Evolutionary conservation across 2,113 vertebrate species (phyloP).

Genomic region (Ranitomeya imitator): DNA sequence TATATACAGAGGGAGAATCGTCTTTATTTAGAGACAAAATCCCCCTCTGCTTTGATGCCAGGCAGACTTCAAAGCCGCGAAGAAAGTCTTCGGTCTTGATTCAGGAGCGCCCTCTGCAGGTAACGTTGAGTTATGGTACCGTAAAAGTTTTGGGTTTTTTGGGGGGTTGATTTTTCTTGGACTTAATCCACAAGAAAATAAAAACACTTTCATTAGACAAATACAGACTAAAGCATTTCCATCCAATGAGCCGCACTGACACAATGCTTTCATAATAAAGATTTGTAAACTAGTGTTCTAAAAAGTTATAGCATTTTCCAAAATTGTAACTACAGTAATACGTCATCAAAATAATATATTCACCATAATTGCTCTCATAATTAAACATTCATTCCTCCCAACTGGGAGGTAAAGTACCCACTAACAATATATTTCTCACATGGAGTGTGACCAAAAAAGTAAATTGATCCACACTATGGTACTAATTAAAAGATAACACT

Average conservation of each 20-base stretch:
- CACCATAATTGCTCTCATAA: too few species aligned
- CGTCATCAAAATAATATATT: not conserved
- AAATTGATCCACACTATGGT: too few species aligned
- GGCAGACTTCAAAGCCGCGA: conserved; percentile 29
- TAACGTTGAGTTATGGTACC: not conserved
- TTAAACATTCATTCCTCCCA: too few species aligned
- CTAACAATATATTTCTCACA: too few species aligned
- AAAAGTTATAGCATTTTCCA: not conserved
- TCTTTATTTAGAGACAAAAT: conserved; percentile 38
- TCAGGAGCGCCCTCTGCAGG: conserved; percentile 37
- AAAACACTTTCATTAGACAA: not conserved
- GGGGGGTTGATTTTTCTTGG: not conserved
- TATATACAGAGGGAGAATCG: conserved; percentile 30
- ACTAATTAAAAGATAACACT: too few species aligned
- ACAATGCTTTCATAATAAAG: not conserved
- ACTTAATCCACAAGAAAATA: not conserved
- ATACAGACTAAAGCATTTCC: not conserved
- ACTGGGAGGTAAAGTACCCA: too few species aligned
- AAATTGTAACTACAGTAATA: not conserved
- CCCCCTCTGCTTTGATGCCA: conserved; percentile 18
- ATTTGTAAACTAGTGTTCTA: not conserved
- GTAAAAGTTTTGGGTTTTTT: not conserved
- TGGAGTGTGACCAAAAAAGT: too few species aligned
- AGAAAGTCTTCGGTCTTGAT: not conserved
- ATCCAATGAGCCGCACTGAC: not conserved